Conservation (phyloP, 64 coral and sea anemone genomes). For the Dendronephthya gigantea region DNA sequence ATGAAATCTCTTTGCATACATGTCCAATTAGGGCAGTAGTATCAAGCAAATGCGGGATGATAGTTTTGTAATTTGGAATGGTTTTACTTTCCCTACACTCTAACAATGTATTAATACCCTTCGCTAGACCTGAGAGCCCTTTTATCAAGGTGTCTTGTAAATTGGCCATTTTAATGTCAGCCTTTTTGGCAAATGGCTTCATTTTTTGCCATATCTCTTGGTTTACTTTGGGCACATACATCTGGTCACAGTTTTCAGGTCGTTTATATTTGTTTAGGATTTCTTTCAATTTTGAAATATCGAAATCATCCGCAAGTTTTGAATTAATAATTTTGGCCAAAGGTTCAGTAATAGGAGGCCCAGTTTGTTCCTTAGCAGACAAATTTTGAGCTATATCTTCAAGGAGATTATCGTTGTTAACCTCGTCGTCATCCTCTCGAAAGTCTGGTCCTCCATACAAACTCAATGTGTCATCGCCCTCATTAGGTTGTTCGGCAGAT, state of each 20-base stretch:
- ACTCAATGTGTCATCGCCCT: slow-evolving; percentile 21
- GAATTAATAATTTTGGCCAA: slow-evolving; percentile 33
- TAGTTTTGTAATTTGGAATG: slow-evolving; percentile 12
- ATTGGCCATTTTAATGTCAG: slow-evolving; percentile 17
- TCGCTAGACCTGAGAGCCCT: not conserved
- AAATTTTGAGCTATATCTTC: slow-evolving; percentile 25
- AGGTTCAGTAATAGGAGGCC: slow-evolving; percentile 17
- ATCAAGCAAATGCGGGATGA: slow-evolving; percentile 33
- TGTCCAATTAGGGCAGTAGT: slow-evolving; percentile 44
- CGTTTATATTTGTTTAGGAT: slow-evolving; percentile 5
- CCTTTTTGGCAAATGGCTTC: slow-evolving; percentile 37
- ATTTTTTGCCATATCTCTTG: slow-evolving; percentile 32
- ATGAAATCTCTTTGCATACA: slow-evolving; percentile 45
- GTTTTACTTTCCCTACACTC: slow-evolving; percentile 5
- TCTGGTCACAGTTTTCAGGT: not conserved
- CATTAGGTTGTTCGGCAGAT: not conserved
- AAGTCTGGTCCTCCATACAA: slow-evolving; percentile 27
- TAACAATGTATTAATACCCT: not conserved
- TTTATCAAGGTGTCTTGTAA: slow-evolving; percentile 26
- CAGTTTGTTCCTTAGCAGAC: slow-evolving; percentile 24
- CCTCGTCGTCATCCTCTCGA: not conserved
- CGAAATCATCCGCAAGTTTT: not conserved
- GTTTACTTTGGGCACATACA: slow-evolving; percentile 17
- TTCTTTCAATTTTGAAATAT: not conserved
- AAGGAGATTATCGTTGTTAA: slow-evolving; percentile 37